Base-by-base conservation (phyloP, 2,888 invertebrate genomes). In the Adelphocoris suturalis region DNA sequence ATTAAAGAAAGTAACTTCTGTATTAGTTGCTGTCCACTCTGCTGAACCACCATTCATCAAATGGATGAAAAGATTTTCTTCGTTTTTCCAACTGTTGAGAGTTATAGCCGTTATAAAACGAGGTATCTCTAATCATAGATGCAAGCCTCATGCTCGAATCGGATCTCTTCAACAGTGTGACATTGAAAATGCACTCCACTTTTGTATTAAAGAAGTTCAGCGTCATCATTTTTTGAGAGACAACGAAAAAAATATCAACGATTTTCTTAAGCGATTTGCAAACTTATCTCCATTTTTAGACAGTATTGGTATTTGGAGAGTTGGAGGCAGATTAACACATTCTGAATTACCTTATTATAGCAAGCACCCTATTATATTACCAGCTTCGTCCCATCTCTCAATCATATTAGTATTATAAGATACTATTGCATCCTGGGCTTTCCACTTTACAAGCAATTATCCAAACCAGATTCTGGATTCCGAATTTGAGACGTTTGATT, bases 391-490 rank as follows among this genome's bases (percentile, higher is more conserved):
- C 46, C n/a, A n/a, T n/a, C n/a, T n/a, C n/a, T n/a, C n/a, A n/a
- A n/a, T n/a, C n/a, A n/a, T n/a, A n/a, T n/a, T n/a, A n/a, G n/a
- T n/a, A n/a, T n/a, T n/a, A n/a, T n/a, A n/a, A n/a, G n/a, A n/a
- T n/a, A n/a, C n/a, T n/a, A n/a, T n/a, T n/a, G n/a, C n/a, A n/a
- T n/a, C n/a, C n/a, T n/a, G n/a, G n/a, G n/a, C n/a, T n/a, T n/a
- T n/a, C n/a, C n/a, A n/a, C n/a, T n/a, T n/a, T 86, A 0, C 86
- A 91, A 16, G 85, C 90, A 0, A 16, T 61, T 13, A 19, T 91
- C 0, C 89, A 91, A 28, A 87, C 46, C 28, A 23, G 52, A 27
- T 91, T 86, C 55, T 90, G 91, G 91, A 89, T 90, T 14, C 37
- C 91, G 3, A 12, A 28, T 19, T 88, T 86, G 0, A 47, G 91